Evolutionary conservation across 2,113 vertebrate genomes (phyloP).

Genomic region (Clupea harengus): DNA sequence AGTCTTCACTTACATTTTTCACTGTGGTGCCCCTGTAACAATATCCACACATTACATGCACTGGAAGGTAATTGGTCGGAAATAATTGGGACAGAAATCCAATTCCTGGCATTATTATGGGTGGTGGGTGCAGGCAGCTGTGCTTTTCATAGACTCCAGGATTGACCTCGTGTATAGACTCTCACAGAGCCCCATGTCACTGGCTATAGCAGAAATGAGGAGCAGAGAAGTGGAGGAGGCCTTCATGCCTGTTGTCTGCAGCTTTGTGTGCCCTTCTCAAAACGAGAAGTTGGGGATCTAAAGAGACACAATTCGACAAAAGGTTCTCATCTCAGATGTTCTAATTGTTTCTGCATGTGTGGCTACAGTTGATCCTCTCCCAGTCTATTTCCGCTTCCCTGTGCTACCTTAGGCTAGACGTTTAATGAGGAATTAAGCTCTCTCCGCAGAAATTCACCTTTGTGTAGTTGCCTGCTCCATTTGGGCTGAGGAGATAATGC

Average conservation of each 20-base stretch:
- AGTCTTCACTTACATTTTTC: slow-evolving; percentile 23
- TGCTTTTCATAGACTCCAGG: background rate
- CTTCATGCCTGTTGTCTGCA: background rate
- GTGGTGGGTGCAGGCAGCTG: background rate
- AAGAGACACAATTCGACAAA: background rate
- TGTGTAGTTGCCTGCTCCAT: background rate
- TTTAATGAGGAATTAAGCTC: background rate
- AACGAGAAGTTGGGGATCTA: background rate
- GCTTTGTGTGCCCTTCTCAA: background rate
- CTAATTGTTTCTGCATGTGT: background rate
- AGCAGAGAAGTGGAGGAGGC: background rate
- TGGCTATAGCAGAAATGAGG: background rate
- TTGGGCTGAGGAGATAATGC: background rate
- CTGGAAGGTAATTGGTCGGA: slow-evolving; percentile 19
- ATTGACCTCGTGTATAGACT: background rate
- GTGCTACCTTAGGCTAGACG: background rate
- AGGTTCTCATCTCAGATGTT: background rate
- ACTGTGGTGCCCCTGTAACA: background rate
- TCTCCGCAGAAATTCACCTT: background rate
- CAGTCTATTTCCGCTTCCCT: background rate
- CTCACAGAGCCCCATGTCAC: background rate
- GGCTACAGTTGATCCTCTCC: background rate
- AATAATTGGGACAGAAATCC: slow-evolving; percentile 22
- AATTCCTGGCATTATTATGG: slow-evolving; percentile 19
- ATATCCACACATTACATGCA: slow-evolving; percentile 18